Evolutionary conservation across 2,888 invertebrate genomes (phyloP).

Genomic region (Calliopum simillimum): DNA sequence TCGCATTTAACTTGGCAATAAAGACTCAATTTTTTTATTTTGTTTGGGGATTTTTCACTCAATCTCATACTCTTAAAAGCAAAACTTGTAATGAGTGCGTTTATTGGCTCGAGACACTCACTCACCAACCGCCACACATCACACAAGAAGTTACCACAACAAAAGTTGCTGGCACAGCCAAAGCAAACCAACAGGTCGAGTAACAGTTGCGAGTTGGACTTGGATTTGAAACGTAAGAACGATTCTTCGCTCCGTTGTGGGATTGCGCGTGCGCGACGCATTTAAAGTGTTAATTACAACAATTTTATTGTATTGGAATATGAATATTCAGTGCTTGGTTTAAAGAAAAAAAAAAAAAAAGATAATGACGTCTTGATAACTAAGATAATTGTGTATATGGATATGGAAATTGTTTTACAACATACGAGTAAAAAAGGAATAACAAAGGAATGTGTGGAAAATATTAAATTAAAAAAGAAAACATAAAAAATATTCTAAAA

Average conservation of each 20-base stretch:
- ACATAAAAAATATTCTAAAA: constrained; percentile 11
- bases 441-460: constrained; percentile 22
- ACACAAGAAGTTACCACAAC: constrained; percentile 37
- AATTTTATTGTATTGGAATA: too few relatives aligned
- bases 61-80: constrained; percentile 28
- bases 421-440: too few relatives aligned
- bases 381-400: too few relatives aligned
- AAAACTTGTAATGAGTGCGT: constrained; percentile 40
- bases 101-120: constrained; percentile 40
- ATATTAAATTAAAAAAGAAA: neutral
- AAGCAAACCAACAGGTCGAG: constrained; percentile 43
- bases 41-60: constrained; percentile 38
- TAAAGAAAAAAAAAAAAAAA: too few relatives aligned
- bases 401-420: constrained; percentile 8
- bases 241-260: constrained; percentile 50
- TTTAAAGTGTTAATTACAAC: constrained; percentile 1
- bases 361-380: too few relatives aligned
- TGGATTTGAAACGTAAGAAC: constrained; percentile 58
- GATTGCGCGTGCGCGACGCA: constrained; percentile 37
- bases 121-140: constrained; percentile 29
- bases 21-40: too few relatives aligned
- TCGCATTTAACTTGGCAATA: too few relatives aligned
- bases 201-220: constrained; percentile 62
- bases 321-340: too few relatives aligned
- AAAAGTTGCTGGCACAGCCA: constrained; percentile 38